These are phyloP conservation scores for Gavia stellata DNA, from an alignment of 2,113 vertebrate genomes.

Conservation along the genomic window DNA sequence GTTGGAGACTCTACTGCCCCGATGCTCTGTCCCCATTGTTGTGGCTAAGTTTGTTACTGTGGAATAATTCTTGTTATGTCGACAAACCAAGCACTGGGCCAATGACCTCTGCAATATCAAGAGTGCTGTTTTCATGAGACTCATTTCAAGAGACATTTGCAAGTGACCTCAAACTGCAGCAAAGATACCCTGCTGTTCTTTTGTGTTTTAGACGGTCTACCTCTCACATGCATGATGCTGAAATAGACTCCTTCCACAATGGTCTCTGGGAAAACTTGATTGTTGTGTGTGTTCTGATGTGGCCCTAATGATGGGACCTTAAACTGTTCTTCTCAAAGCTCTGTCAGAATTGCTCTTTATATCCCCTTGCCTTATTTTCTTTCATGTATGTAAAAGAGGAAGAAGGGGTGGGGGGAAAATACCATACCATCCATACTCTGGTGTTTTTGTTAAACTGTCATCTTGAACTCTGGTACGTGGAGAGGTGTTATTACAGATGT, in stretches of 20 bases:
- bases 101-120: background rate
- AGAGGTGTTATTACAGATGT: background rate
- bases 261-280: background rate
- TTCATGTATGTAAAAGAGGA: background rate
- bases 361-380: background rate
- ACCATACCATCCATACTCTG: background rate
- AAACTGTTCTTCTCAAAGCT: background rate
- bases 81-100: background rate
- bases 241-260: background rate
- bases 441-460: background rate
- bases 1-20: background rate
- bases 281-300: background rate
- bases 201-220: background rate
- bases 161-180: background rate
- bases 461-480: background rate
- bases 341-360: background rate
- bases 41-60: background rate
- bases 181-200: slow-evolving; percentile 8
- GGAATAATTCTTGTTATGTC: background rate
- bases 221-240: background rate
- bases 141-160: background rate
- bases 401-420: background rate
- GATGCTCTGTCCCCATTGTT: background rate
- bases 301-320: background rate
- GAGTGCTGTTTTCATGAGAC: background rate